Conservation (phyloP, 2,797 vertebrate genomes). For the Tenualosa thibaudeaui region DNA sequence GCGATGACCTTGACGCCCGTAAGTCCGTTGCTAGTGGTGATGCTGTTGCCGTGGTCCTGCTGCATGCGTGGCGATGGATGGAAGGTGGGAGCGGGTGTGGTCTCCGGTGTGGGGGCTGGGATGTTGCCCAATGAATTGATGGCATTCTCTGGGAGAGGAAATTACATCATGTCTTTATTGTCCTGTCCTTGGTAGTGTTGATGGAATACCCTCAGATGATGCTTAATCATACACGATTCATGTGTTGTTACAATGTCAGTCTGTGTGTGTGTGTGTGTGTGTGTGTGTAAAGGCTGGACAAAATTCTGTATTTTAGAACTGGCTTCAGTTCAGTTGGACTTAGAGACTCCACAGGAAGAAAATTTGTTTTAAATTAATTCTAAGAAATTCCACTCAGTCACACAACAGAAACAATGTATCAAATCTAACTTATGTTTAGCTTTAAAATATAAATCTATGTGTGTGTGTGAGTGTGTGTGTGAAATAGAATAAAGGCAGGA, state of each 20-base stretch:
- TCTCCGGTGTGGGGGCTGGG: slow-evolving; percentile 52
- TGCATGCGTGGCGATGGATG: slow-evolving; percentile 69
- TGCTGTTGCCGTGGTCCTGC: slow-evolving; percentile 48
- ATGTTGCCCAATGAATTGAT: slow-evolving; percentile 74
- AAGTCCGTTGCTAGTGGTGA: slow-evolving; percentile 10
- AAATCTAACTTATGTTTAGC: no score
- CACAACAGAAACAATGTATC: no score
- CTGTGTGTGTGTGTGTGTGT: not conserved
- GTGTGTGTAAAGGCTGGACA: not conserved
- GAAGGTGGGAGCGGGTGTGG: slow-evolving; percentile 64
- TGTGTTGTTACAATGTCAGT: not conserved
- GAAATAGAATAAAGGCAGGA: no score
- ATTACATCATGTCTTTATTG: slow-evolving; percentile 26
- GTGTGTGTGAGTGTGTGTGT: no score
- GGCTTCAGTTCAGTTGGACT: no score
- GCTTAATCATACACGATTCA: not conserved
- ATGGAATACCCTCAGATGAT: not conserved
- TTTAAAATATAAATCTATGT: no score
- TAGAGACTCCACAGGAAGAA: no score
- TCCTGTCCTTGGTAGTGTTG: not conserved
- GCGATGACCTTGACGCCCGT: not conserved
- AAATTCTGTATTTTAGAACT: no score
- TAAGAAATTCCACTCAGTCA: no score
- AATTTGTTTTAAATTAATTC: no score
- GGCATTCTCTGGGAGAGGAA: slow-evolving; percentile 65